A percentile compares a stretch with the other conserved stretches of the same genome.
These are phyloP conservation scores for Murina feae DNA, from an alignment of 2,113 vertebrate species.

Conservation along the genomic window DNA sequence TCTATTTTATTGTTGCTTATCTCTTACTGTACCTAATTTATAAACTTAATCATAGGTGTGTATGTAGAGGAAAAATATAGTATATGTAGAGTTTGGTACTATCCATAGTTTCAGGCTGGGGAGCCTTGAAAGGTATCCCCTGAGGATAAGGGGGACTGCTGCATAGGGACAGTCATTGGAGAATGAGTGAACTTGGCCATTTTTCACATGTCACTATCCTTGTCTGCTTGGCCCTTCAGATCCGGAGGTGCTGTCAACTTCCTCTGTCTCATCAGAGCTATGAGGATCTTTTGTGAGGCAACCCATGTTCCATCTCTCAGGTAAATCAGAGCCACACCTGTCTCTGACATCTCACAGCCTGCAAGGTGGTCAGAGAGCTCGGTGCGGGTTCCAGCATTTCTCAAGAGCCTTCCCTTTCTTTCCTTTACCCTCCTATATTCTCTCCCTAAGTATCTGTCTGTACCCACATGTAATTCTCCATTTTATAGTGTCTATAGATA, in stretches of 20 bases:
- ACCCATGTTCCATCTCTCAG: background rate
- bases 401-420: background rate
- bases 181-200: background rate
- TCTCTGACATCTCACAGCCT: background rate
- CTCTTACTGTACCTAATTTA: background rate
- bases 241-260: background rate
- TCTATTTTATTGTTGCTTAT: background rate
- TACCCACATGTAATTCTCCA: background rate
- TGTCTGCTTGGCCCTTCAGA: background rate
- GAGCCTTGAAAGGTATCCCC: background rate
- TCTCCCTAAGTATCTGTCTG: background rate
- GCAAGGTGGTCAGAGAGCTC: background rate
- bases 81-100: background rate
- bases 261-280: background rate
- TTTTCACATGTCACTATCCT: background rate
- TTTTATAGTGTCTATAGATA: background rate
- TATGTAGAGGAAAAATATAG: background rate
- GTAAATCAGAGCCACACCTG: background rate
- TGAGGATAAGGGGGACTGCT: background rate
- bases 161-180: background rate
- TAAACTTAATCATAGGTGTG: background rate
- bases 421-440: fast-evolving
- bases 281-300: background rate
- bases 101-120: background rate
- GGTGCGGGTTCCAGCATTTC: background rate